These are phyloP conservation scores for Mirza zaza DNA, from an alignment of 2,113 vertebrate species.

Conservation along the genomic window DNA sequence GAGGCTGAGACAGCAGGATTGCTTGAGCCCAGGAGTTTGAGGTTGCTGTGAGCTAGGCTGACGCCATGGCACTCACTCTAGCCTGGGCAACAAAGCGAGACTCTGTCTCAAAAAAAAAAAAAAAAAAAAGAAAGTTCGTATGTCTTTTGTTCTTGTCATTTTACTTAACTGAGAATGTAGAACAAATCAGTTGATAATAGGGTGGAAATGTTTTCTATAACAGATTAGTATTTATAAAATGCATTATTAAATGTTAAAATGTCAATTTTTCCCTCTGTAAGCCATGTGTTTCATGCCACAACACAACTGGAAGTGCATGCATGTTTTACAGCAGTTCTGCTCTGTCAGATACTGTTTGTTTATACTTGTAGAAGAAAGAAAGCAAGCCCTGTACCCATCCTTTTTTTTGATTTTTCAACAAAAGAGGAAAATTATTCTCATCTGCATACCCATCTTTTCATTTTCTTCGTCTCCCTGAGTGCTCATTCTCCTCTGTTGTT, in stretches of 20 bases:
- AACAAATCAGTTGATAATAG: neutral
- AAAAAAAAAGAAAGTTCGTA: constrained; percentile 5
- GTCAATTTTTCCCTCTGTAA: neutral
- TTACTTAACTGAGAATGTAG: neutral
- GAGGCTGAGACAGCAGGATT: too few species aligned
- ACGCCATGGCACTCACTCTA: too few species aligned
- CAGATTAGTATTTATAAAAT: constrained; percentile 18
- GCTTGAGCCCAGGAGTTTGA: too few species aligned
- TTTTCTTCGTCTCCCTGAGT: neutral
- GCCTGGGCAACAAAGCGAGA: too few species aligned
- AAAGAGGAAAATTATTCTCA: neutral
- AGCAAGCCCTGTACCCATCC: neutral
- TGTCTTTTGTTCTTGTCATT: neutral
- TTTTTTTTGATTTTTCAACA: neutral
- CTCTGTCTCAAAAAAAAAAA: constrained; percentile 45
- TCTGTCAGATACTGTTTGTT: neutral
- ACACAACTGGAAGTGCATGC: neutral
- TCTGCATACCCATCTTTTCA: neutral
- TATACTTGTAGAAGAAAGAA: neutral
- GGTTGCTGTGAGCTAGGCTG: too few species aligned
- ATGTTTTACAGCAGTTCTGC: neutral
- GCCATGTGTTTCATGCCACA: neutral
- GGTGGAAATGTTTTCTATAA: constrained; percentile 14
- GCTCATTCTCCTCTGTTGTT: neutral
- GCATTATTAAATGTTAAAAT: neutral